Percentiles rank a stretch among this genome's conserved stretches.
These are phyloP conservation scores for Hemithea aestivaria DNA, from an alignment of 2,888 invertebrate genomes.

Conservation along the genomic window DNA sequence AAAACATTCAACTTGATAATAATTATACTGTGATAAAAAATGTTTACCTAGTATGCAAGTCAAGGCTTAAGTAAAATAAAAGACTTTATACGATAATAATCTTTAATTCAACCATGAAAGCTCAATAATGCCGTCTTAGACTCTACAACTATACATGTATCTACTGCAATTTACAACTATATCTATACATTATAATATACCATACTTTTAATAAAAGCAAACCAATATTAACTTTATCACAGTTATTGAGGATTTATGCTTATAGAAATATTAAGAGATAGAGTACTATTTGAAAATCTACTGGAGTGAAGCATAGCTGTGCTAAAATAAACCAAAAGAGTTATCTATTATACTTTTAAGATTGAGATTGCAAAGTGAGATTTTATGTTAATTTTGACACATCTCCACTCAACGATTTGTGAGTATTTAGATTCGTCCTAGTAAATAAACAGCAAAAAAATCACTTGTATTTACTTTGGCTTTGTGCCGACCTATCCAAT, in stretches of 20 bases:
- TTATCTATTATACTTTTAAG: too few relatives aligned
- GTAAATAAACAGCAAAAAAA: too few relatives aligned
- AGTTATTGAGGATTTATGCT: slow-evolving; percentile 29
- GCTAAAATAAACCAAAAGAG: too few relatives aligned
- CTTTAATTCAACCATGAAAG: slow-evolving; percentile 44
- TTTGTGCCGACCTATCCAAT: too few relatives aligned
- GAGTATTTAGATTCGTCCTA: too few relatives aligned
- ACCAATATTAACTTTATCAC: slow-evolving; percentile 42
- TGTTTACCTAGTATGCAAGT: background rate
- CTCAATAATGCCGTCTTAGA: slow-evolving; percentile 36
- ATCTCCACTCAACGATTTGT: slow-evolving; percentile 2
- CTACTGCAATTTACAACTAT: slow-evolving; percentile 2
- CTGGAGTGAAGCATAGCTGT: too few relatives aligned
- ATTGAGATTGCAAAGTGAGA: too few relatives aligned
- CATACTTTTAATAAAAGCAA: slow-evolving; percentile 19
- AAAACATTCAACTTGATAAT: slow-evolving; percentile 1
- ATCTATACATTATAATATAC: background rate
- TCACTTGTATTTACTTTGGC: too few relatives aligned
- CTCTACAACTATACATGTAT: slow-evolving; percentile 21
- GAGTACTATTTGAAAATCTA: slow-evolving; percentile 6
- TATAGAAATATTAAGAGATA: too few relatives aligned
- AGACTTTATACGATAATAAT: slow-evolving; percentile 18
- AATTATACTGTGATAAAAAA: slow-evolving; percentile 18
- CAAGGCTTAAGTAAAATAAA: slow-evolving; percentile 29
- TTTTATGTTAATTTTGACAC: too few relatives aligned